Evolutionary conservation across 2,797 vertebrate genomes (phyloP).

Genomic region (Gymnothorax reevesii): DNA sequence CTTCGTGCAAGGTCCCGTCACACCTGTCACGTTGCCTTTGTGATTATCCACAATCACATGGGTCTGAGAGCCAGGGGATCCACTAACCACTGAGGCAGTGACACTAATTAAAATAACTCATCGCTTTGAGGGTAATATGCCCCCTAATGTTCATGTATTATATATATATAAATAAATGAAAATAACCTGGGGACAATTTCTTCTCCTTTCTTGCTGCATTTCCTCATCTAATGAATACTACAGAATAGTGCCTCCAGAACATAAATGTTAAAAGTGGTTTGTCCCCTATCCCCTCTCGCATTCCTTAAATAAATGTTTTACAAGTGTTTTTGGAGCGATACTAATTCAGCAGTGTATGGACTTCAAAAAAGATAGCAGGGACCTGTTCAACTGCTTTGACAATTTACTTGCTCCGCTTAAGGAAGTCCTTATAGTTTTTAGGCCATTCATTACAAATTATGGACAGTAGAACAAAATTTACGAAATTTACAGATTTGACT

Average conservation of each 20-base stretch:
- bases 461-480: no score
- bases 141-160: neutral
- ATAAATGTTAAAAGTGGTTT: neutral
- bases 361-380: neutral
- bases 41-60: neutral
- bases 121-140: neutral
- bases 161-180: neutral
- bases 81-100: neutral
- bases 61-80: neutral
- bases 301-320: slow-evolving; percentile 58
- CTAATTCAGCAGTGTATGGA: slow-evolving; percentile 77
- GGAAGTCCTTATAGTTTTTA: no score
- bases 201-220: neutral
- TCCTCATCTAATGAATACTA: neutral
- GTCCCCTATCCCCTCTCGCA: neutral
- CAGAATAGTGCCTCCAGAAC: neutral
- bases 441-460: no score
- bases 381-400: neutral
- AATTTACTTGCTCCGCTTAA: no score
- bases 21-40: slow-evolving; percentile 6
- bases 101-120: slow-evolving; percentile 27
- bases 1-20: neutral
- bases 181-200: neutral
- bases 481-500: no score
- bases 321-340: slow-evolving; percentile 79